phyloP scores from a whole-genome alignment of 2,797 vertebrate genomes.

The Hemibagrus guttatus region DNA sequence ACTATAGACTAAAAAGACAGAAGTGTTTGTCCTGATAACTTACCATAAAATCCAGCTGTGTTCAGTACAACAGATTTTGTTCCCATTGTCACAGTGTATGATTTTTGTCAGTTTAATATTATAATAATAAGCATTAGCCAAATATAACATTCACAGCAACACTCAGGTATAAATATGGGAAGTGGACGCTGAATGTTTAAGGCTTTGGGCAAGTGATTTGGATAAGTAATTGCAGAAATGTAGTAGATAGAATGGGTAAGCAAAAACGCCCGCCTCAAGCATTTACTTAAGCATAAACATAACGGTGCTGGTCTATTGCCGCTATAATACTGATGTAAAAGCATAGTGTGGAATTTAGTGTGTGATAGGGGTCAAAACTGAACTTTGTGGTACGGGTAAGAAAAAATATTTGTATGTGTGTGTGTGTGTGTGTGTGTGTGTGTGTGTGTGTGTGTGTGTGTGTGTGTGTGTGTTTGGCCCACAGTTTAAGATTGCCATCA shows the following conservation, averaged over 20 bases:
- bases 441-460: conserved; percentile 37
- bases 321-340: background rate
- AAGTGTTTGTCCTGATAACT: background rate
- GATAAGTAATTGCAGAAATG: background rate
- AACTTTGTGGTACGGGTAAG: conserved; percentile 21
- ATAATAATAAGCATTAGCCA: conserved; percentile 36
- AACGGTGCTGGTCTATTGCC: background rate
- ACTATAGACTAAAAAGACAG: background rate
- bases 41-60: background rate
- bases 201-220: background rate
- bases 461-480: conserved; percentile 43
- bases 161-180: conserved; percentile 16
- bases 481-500: conserved; percentile 46
- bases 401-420: conserved; percentile 16
- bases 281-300: background rate
- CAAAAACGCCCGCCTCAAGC: background rate
- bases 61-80: background rate
- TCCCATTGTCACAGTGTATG: background rate
- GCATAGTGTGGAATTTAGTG: background rate
- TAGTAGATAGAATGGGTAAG: background rate
- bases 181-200: background rate
- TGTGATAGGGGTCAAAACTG: background rate
- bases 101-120: conserved; percentile 9
- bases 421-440: conserved; percentile 46
- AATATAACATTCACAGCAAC: conserved; percentile 40